Conservation (phyloP, 2,888 invertebrate species). For the Epiblema foenella region DNA sequence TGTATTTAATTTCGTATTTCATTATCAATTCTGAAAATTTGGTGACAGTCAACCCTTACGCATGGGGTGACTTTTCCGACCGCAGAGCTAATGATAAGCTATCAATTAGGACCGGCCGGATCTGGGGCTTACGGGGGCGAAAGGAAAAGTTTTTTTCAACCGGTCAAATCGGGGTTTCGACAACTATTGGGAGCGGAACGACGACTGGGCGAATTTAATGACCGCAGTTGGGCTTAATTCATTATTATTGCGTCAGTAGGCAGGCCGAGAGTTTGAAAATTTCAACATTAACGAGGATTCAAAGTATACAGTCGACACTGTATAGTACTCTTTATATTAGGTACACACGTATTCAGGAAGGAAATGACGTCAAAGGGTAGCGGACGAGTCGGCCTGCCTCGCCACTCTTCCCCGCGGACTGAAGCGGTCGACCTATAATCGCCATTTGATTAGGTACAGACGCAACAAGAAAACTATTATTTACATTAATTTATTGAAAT, state of each 20-base stretch:
- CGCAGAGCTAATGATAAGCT: slow-evolving; percentile 41
- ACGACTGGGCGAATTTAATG: slow-evolving; percentile 1
- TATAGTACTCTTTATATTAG: too few relatives aligned
- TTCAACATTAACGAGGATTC: background rate
- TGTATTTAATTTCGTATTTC: too few relatives aligned
- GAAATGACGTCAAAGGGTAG: too few relatives aligned
- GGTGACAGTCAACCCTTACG: slow-evolving; percentile 44
- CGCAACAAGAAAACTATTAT: too few relatives aligned
- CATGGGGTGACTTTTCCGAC: slow-evolving; percentile 29
- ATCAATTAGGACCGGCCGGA: slow-evolving; percentile 39
- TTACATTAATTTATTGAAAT: too few relatives aligned
- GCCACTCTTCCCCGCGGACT: too few relatives aligned
- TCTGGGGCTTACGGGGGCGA: slow-evolving; percentile 10
- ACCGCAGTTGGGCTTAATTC: background rate
- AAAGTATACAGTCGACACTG: too few relatives aligned
- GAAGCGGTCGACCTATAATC: too few relatives aligned
- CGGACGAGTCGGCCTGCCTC: too few relatives aligned
- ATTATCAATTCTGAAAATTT: slow-evolving; percentile 18
- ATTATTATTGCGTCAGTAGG: background rate
- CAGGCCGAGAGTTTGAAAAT: background rate
- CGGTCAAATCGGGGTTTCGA: slow-evolving; percentile 12
- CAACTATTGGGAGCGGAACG: background rate
- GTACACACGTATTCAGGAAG: too few relatives aligned
- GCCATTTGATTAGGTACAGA: too few relatives aligned
- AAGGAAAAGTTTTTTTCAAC: slow-evolving; percentile 29